A percentile compares a stretch with the other conserved stretches of the same genome.
Evolutionary conservation across 2,888 invertebrate species (phyloP).

Genomic region (Aphidius colemani): DNA sequence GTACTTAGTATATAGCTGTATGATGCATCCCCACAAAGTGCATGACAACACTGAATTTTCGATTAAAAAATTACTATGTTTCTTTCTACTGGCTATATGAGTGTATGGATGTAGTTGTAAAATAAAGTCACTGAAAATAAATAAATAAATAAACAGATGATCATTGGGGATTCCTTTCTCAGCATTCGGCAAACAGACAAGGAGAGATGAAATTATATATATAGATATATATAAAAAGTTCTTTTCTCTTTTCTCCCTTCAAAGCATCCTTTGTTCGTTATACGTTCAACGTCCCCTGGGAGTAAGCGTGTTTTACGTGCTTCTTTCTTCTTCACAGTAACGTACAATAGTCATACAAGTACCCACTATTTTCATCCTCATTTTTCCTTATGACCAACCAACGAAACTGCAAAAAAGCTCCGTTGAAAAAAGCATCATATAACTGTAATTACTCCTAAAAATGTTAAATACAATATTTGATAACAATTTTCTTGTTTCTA

Average conservation of each 20-base stretch:
- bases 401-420: not conserved
- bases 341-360: constrained; percentile 25
- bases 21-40: no score
- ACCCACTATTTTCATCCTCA: constrained; percentile 6
- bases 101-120: not conserved
- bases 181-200: constrained; percentile 16
- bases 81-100: not conserved
- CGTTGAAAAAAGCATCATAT: not conserved
- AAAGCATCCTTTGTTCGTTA: constrained; percentile 50
- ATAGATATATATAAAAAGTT: constrained; percentile 8
- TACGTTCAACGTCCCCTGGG: constrained; percentile 43
- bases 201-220: constrained; percentile 14
- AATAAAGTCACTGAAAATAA: not conserved
- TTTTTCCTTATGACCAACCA: not conserved
- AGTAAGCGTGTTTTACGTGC: constrained; percentile 42
- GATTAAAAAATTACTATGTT: not conserved
- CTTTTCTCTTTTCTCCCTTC: constrained; percentile 37
- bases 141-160: constrained; percentile 6
- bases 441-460: no score
- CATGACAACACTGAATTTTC: not conserved
- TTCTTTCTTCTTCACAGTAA: constrained; percentile 35
- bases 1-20: no score
- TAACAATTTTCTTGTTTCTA: no score
- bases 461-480: not conserved
- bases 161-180: constrained; percentile 12